phyloP scores from a whole-genome alignment of 2,888 invertebrate genomes.

The Lithosia quadra region DNA sequence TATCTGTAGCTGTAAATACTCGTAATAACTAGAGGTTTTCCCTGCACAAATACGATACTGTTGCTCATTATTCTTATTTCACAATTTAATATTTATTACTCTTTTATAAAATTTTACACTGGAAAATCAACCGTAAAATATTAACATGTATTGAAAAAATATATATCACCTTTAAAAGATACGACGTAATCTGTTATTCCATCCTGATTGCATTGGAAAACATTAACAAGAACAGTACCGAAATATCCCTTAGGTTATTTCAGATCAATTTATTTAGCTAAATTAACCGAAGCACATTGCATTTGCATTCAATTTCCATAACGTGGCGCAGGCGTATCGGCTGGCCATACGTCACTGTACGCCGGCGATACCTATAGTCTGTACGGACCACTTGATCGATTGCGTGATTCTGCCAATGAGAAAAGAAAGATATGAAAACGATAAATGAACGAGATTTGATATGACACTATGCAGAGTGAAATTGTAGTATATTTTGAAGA shows the following conservation, averaged over 20 bases:
- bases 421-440: conserved; percentile 54
- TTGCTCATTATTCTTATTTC: no score
- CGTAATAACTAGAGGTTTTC: no score
- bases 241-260: conserved; percentile 70
- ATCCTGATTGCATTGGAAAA: conserved; percentile 57
- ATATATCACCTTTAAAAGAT: background rate
- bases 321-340: conserved; percentile 78
- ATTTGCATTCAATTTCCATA: conserved; percentile 87
- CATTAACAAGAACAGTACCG: conserved; percentile 72
- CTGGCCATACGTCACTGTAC: conserved; percentile 81
- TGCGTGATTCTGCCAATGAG: conserved; percentile 61
- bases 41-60: no score
- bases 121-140: background rate
- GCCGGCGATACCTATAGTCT: conserved; percentile 66
- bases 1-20: no score
- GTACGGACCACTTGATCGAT: conserved; percentile 67
- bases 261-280: conserved; percentile 84
- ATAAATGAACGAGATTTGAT: conserved; percentile 18
- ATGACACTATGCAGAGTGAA: background rate
- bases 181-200: conserved; percentile 27
- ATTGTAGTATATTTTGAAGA: background rate
- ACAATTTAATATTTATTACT: no score
- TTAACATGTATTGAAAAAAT: background rate
- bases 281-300: conserved; percentile 80
- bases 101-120: no score